phyloP scores from a whole-genome alignment of 1,140 invertebrate genomes.

The Polypedilum pembai region DNA sequence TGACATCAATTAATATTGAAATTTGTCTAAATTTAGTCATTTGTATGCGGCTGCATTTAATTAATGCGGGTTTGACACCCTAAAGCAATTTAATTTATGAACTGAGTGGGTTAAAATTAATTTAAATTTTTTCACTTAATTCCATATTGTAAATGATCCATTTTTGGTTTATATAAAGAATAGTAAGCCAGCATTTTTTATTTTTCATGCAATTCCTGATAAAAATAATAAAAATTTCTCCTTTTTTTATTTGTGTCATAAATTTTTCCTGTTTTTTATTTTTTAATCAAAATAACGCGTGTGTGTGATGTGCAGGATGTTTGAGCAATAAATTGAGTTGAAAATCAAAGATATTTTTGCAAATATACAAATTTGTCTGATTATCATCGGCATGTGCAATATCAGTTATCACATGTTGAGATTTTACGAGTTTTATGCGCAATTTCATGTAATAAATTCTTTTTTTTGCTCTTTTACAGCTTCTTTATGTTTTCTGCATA shows the following conservation, averaged over 20 bases:
- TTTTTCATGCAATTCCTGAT: background rate
- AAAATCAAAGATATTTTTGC: background rate
- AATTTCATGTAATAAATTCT: background rate
- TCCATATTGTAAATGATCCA: background rate
- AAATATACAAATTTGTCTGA: background rate
- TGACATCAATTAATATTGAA: conserved; percentile 19
- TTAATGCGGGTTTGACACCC: background rate
- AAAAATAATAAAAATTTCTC: background rate
- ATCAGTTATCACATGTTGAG: conserved; percentile 2
- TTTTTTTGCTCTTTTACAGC: background rate
- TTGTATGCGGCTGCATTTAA: background rate
- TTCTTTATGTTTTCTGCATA: background rate
- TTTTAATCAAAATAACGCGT: background rate
- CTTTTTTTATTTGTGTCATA: background rate
- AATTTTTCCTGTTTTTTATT: background rate
- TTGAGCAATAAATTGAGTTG: background rate
- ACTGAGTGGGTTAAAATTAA: conserved; percentile 3
- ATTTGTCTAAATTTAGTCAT: background rate
- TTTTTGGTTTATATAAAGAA: background rate
- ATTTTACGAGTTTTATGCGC: background rate
- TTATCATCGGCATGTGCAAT: background rate
- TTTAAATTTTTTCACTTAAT: background rate
- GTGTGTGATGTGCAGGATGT: background rate
- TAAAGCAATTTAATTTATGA: background rate
- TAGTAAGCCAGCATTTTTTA: background rate